Evolutionary conservation across 2,113 vertebrate species (phyloP).

Genomic region (Hydrolagus affinis): DNA sequence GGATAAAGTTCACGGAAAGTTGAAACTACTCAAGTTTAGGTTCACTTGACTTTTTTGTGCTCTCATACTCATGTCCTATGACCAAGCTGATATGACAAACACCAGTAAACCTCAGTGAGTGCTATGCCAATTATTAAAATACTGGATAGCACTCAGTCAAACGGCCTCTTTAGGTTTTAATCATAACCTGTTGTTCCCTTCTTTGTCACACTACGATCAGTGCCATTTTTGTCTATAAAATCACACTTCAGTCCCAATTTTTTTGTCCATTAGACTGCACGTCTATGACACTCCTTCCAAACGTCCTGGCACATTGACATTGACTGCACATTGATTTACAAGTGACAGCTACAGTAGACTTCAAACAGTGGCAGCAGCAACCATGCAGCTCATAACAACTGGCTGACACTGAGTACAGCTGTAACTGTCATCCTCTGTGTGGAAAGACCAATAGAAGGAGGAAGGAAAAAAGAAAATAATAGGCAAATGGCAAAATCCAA

Average conservation of each 20-base stretch:
- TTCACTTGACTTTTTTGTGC: too few species aligned
- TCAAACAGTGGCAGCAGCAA: not conserved
- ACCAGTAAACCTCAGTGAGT: too few species aligned
- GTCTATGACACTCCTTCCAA: not conserved
- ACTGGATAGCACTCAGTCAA: not conserved
- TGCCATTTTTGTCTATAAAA: slow-evolving; percentile 8
- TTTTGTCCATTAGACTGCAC: not conserved
- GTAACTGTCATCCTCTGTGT: not conserved
- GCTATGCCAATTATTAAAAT: not conserved
- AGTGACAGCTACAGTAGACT: not conserved
- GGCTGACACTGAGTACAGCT: not conserved
- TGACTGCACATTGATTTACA: slow-evolving; percentile 3
- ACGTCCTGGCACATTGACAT: not conserved
- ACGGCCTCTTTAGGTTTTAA: not conserved
- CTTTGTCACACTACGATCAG: not conserved
- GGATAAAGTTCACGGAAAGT: too few species aligned
- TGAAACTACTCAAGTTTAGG: too few species aligned
- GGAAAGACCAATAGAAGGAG: not conserved
- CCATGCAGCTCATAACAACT: not conserved
- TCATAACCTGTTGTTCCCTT: not conserved
- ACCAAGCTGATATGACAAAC: too few species aligned
- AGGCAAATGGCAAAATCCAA: not conserved
- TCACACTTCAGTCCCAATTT: not conserved
- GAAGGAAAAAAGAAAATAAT: not conserved
- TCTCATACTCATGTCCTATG: too few species aligned